These are phyloP conservation scores for Ladona fulva DNA, from an alignment of 1,140 invertebrate genomes.

Conservation along the genomic window DNA sequence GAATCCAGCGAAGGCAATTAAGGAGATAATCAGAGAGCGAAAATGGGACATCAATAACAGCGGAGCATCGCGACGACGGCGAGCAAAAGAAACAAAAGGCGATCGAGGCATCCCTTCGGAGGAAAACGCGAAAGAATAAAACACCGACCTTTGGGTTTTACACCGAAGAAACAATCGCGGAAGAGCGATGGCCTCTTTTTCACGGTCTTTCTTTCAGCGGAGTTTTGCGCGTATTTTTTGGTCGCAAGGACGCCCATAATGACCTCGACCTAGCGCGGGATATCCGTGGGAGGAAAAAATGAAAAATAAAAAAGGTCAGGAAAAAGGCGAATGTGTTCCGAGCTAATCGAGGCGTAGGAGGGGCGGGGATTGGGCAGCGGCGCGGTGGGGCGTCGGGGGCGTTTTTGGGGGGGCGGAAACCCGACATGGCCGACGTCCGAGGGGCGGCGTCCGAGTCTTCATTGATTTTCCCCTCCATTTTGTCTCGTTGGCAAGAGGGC, in stretches of 20 bases:
- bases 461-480: constrained; percentile 5
- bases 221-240: neutral
- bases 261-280: neutral
- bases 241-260: neutral
- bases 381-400: neutral
- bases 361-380: neutral
- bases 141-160: neutral
- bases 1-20: neutral
- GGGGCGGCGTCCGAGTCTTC: neutral
- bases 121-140: neutral
- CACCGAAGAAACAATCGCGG: neutral
- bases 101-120: neutral
- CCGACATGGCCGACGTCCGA: neutral
- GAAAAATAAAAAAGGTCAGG: neutral
- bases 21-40: neutral
- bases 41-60: neutral
- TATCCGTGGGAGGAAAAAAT: neutral
- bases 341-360: neutral
- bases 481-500: neutral
- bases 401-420: neutral
- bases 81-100: neutral
- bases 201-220: neutral
- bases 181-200: neutral
- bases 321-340: neutral
- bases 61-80: neutral